Evolutionary conservation across 2,888 invertebrate genomes (phyloP), one percentile per base, ranked within the genome.

Genomic region (Aleiodes leptofemur): DNA sequence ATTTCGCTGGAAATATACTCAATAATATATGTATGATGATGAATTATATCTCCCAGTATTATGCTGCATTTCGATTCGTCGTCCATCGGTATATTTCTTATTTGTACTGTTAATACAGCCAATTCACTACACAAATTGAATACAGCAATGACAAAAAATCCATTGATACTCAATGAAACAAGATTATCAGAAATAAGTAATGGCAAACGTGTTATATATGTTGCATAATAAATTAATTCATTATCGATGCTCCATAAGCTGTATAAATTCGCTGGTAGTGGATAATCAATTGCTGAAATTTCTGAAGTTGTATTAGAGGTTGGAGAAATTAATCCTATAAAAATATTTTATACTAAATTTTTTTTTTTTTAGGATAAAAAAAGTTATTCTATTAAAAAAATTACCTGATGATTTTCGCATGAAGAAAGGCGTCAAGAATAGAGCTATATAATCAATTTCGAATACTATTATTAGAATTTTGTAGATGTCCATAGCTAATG

Each of bases 111-210:
- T 31, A 79, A 48, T 34, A 79, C 50, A 7, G 78, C 69, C 2
- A 77, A 29, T 55, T 72, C 55, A 23, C 77, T 75, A 57, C 78
- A 76, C 1, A 79, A 51, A 70, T 77, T 73, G 16, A 76, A 68
- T 55, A 77, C 51, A 14, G 48, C 16, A 14, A 66, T 9, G 0
- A 23, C 2, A 8, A 23, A 23, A 7, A 66, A 23, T 4, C 43
- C 43, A 14, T 48, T 5, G 7, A 48, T 23, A 48, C 8, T 48
- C 23, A 66, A 2, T 7, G 9, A 14, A 0, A 66, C 14, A 23
- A 71, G 56, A 29, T 48, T 38, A 13, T 34, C 56, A 50, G 71
- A 48, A 16, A 68, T 5, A 23, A 72, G 55, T 9, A 77, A 23
- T 13, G 70, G 66, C 3, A 50, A 29, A 23, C 69, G 56, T 9